Evolutionary conservation across 2,113 vertebrate genomes (phyloP).

Genomic region (Nipponia nippon): DNA sequence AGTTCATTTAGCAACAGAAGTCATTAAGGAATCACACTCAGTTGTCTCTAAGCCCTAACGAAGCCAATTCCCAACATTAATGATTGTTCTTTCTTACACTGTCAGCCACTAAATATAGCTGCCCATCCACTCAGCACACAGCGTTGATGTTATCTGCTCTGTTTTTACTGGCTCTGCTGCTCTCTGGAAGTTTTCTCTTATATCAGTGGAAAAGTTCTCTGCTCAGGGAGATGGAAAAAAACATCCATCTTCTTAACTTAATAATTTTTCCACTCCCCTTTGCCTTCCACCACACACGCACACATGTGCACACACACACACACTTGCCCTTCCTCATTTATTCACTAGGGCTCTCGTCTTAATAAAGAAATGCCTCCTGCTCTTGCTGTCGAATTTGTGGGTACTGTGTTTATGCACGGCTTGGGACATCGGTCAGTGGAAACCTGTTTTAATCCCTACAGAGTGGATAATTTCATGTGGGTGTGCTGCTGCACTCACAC

Average conservation of each 20-base stretch:
- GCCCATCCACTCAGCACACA: slow-evolving; percentile 17
- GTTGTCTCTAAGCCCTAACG: not conserved
- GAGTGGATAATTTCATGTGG: not conserved
- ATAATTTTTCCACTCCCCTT: slow-evolving; percentile 31
- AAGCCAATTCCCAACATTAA: slow-evolving; percentile 2
- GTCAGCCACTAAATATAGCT: slow-evolving; percentile 46
- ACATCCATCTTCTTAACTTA: slow-evolving; percentile 59
- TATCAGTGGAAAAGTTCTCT: slow-evolving; percentile 37
- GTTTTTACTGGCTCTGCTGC: slow-evolving; percentile 57
- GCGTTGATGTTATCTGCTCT: slow-evolving; percentile 33
- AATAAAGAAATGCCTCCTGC: slow-evolving; percentile 10
- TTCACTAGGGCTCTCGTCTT: slow-evolving; percentile 8
- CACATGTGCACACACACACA: not conserved
- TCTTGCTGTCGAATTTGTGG: not conserved
- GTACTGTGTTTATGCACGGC: not conserved
- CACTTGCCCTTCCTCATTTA: slow-evolving; percentile 51
- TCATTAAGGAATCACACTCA: not conserved
- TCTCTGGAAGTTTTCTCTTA: slow-evolving; percentile 44
- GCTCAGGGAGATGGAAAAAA: slow-evolving; percentile 51
- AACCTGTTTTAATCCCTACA: not conserved
- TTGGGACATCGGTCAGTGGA: not conserved
- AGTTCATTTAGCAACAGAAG: slow-evolving; percentile 42
- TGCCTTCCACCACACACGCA: not conserved
- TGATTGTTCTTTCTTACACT: not conserved
- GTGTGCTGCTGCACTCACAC: not conserved